Evolutionary conservation across 2,888 invertebrate species (phyloP).

Genomic region (Habrosyne pyritoides): DNA sequence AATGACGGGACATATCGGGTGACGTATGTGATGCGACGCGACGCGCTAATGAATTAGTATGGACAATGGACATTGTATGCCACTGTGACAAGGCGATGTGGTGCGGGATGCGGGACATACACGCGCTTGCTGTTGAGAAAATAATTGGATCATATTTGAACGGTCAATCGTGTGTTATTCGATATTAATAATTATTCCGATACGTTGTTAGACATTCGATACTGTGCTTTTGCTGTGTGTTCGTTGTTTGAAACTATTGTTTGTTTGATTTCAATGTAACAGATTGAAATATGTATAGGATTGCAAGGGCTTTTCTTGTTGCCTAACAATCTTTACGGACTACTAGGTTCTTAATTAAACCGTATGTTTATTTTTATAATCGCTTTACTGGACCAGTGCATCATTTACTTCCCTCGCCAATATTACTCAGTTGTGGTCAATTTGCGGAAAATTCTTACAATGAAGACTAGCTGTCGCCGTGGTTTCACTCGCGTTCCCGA

Average conservation of each 20-base stretch:
- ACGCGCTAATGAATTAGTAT: constrained; percentile 49
- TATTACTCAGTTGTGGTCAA: no score
- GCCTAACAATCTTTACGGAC: no score
- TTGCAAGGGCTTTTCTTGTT: no score
- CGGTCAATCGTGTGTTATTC: background rate
- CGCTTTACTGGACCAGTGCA: no score
- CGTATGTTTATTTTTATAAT: no score
- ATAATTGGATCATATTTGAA: constrained; percentile 5
- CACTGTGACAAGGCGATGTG: constrained; percentile 1
- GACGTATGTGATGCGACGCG: constrained; percentile 42
- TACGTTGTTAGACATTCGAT: background rate
- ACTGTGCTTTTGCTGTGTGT: background rate
- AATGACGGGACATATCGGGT: constrained; percentile 50
- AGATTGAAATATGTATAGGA: no score
- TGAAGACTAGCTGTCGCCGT: no score
- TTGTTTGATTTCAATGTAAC: background rate
- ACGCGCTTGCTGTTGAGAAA: background rate
- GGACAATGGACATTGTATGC: constrained; percentile 18
- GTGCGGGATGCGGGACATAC: background rate
- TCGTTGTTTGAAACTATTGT: no score
- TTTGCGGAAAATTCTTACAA: no score
- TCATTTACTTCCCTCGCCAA: no score
- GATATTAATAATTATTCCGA: background rate
- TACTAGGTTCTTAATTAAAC: no score
- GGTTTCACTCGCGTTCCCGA: no score